Conservation (phyloP, 2,113 vertebrate genomes). For the Anhinga anhinga region DNA sequence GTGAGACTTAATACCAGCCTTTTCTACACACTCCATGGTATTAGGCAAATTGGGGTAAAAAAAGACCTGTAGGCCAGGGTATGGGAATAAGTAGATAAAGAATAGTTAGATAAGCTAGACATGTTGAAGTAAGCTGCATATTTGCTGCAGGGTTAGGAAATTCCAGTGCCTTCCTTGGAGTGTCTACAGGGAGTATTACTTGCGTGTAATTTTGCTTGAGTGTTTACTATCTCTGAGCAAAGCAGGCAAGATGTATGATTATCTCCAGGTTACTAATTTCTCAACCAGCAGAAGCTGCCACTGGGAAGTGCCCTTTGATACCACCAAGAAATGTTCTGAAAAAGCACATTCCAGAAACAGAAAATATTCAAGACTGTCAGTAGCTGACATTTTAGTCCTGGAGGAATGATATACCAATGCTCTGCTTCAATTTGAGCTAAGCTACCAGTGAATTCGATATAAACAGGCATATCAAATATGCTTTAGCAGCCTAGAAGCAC, state of each 20-base stretch:
- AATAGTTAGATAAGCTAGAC: neutral
- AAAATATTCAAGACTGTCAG: neutral
- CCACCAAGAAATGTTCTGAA: neutral
- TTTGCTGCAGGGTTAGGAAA: conserved; percentile 2
- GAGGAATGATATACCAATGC: conserved; percentile 37
- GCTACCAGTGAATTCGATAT: conserved; percentile 33
- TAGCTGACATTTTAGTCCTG: conserved; percentile 34
- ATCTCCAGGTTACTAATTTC: conserved; percentile 41
- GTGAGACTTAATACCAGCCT: neutral
- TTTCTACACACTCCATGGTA: neutral
- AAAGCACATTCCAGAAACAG: conserved; percentile 1
- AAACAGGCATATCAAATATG: conserved; percentile 11
- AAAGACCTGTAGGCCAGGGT: neutral
- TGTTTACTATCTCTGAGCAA: conserved; percentile 19
- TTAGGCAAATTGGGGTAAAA: neutral
- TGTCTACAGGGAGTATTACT: neutral
- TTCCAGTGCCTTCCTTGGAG: neutral
- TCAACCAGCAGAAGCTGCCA: conserved; percentile 11
- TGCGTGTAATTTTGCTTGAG: neutral
- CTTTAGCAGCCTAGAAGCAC: neutral
- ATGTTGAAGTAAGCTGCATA: neutral
- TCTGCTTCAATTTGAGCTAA: conserved; percentile 10
- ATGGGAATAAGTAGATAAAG: neutral
- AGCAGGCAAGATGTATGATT: conserved; percentile 12
- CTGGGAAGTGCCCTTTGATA: conserved; percentile 38